A percentile compares a stretch with the other conserved stretches of the same genome.
Evolutionary conservation across 2,888 invertebrate genomes (phyloP).

Genomic region (Himalopsyche anomala): DNA sequence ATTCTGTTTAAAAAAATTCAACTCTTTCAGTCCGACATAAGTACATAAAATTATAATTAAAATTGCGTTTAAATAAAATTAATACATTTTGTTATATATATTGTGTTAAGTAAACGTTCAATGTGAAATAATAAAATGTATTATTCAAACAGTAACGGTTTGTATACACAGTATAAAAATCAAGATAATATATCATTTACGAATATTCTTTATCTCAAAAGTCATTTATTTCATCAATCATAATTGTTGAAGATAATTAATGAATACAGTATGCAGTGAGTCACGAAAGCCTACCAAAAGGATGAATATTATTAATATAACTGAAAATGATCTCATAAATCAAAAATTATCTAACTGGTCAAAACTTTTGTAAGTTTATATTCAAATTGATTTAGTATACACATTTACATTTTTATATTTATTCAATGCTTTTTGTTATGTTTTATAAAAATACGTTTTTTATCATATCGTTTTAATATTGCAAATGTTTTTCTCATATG

Average conservation of each 20-base stretch:
- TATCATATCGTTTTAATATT: too few relatives aligned
- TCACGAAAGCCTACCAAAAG: conserved; percentile 47
- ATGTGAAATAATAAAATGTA: too few relatives aligned
- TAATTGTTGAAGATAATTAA: conserved; percentile 16
- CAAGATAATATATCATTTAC: too few relatives aligned
- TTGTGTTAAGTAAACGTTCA: too few relatives aligned
- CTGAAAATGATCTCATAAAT: conserved; percentile 18
- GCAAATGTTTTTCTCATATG: too few relatives aligned
- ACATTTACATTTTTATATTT: neutral
- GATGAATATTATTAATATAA: neutral
- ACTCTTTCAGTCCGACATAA: neutral
- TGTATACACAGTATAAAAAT: too few relatives aligned
- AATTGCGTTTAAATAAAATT: too few relatives aligned
- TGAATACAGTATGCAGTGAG: neutral
- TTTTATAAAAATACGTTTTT: too few relatives aligned
- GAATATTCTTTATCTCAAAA: neutral
- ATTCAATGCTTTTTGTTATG: neutral
- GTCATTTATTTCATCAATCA: conserved; percentile 6
- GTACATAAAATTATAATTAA: too few relatives aligned
- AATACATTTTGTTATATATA: too few relatives aligned
- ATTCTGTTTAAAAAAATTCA: neutral
- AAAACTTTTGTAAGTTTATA: neutral
- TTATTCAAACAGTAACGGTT: too few relatives aligned
- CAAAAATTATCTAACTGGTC: neutral
- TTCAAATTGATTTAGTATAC: neutral